phyloP scores from a whole-genome alignment of 2,113 vertebrate genomes.

The Pampusana beccarii region DNA sequence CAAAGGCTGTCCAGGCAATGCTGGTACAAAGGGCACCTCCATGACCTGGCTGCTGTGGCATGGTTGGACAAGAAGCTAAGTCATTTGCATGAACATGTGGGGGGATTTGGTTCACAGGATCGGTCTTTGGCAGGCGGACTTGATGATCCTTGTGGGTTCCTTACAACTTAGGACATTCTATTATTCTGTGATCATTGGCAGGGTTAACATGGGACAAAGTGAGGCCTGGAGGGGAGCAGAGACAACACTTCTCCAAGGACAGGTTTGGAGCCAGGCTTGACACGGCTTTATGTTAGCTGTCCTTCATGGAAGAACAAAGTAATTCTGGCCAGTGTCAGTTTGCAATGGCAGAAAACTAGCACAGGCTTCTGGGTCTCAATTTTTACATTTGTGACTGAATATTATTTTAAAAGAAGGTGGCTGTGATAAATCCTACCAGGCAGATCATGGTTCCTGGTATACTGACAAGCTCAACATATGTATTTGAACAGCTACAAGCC shows the following conservation, averaged over 20 bases:
- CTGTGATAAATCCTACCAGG: not conserved
- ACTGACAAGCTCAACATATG: fast-evolving
- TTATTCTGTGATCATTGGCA: not conserved
- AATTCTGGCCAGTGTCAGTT: not conserved
- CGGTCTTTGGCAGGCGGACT: not conserved
- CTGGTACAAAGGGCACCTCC: not conserved
- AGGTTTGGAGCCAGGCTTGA: not conserved
- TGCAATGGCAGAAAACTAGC: not conserved
- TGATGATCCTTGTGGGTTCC: too few relatives aligned
- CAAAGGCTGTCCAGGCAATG: not conserved
- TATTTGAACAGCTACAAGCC: not conserved
- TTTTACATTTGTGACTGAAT: not conserved
- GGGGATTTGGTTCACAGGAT: not conserved
- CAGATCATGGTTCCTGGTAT: not conserved
- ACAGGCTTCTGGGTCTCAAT: not conserved
- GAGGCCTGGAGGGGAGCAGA: not conserved
- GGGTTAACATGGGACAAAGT: not conserved
- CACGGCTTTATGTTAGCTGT: not conserved
- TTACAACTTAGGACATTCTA: too few relatives aligned
- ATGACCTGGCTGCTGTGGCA: not conserved
- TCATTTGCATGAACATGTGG: not conserved
- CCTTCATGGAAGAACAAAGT: not conserved
- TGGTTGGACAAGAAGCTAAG: not conserved
- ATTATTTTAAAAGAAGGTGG: not conserved
- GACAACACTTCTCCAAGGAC: not conserved